Evolutionary conservation across 1,140 invertebrate genomes (phyloP).

Genomic region (Trichonephila clavipes): DNA sequence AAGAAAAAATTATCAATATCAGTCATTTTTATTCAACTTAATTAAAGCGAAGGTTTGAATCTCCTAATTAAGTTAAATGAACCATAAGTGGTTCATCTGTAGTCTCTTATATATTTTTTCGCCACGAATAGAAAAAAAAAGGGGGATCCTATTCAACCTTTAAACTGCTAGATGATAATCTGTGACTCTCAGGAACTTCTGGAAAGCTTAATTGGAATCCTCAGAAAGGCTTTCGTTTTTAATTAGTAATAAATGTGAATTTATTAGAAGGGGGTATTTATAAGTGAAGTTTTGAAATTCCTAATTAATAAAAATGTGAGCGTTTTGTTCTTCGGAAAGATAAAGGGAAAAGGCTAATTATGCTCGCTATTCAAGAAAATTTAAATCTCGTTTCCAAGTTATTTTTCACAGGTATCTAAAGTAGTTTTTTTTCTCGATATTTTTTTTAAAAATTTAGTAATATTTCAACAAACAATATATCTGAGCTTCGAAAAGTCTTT

Average conservation of each 20-base stretch:
- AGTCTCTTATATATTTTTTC: conserved; percentile 40
- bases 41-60: conserved; percentile 37
- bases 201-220: conserved; percentile 48
- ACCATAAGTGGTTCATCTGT: conserved; percentile 29
- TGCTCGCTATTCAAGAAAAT: neutral
- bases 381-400: conserved; percentile 14
- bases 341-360: conserved; percentile 20
- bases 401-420: neutral
- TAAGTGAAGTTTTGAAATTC: conserved; percentile 33
- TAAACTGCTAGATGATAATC: conserved; percentile 35
- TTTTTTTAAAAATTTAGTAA: neutral
- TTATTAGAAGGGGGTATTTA: conserved; percentile 40
- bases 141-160: neutral
- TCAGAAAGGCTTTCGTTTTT: conserved; percentile 46
- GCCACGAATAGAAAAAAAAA: conserved; percentile 11
- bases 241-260: conserved; percentile 64
- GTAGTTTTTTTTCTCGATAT: neutral
- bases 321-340: conserved; percentile 40
- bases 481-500: neutral
- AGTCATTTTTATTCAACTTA: conserved; percentile 56
- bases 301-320: conserved; percentile 53
- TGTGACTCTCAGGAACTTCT: neutral
- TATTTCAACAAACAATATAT: neutral
- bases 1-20: conserved; percentile 37
- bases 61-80: conserved; percentile 62